phyloP scores from a whole-genome alignment of 2,888 invertebrate genomes.

The Seira ritae region DNA sequence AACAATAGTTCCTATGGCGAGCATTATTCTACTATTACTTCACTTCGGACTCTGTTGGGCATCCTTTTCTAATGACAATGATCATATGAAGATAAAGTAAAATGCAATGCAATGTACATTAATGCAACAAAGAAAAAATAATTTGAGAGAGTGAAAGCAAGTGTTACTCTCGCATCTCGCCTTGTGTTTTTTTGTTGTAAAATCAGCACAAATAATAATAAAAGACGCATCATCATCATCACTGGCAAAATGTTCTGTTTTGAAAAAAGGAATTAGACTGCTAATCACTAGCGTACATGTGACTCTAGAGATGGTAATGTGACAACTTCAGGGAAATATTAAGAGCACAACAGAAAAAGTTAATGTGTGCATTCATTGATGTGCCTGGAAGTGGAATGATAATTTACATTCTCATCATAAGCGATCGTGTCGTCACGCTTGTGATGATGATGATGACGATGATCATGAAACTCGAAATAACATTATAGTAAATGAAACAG shows the following conservation, averaged over 20 bases:
- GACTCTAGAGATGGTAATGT: background rate
- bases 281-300: background rate
- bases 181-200: background rate
- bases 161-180: background rate
- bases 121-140: background rate
- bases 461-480: background rate
- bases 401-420: background rate
- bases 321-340: constrained; percentile 1
- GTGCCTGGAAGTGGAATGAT: background rate
- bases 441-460: background rate
- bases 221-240: constrained; percentile 17
- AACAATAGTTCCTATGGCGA: constrained; percentile 8
- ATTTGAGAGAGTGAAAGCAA: no score
- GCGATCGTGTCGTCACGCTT: background rate
- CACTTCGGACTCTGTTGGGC: background rate
- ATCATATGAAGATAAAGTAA: constrained; percentile 21
- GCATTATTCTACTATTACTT: background rate
- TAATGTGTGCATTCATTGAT: constrained; percentile 24
- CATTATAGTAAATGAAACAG: background rate
- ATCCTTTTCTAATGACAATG: constrained; percentile 1
- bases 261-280: background rate
- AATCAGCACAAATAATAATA: background rate
- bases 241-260: background rate
- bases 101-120: constrained; percentile 28
- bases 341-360: background rate